Evolutionary conservation across 2,113 vertebrate genomes (phyloP).

Genomic region (Alouatta palliata): DNA sequence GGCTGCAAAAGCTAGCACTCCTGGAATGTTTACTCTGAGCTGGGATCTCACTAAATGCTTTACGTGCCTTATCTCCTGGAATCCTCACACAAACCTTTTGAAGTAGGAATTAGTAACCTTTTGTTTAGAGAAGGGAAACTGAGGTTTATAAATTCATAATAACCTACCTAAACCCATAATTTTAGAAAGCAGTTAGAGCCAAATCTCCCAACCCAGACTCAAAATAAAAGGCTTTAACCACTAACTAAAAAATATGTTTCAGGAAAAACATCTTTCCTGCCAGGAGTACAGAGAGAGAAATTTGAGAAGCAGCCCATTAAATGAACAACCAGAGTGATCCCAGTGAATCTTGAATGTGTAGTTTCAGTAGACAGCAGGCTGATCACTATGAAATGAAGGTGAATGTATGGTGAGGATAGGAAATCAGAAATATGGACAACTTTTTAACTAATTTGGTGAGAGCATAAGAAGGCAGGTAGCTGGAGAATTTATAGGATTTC

Average conservation of each 20-base stretch:
- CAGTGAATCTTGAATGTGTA: rapidly evolving
- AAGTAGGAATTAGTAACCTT: not conserved
- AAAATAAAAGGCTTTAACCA: not conserved
- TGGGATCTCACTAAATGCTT: not conserved
- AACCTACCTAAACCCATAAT: not conserved
- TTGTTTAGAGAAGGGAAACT: not conserved
- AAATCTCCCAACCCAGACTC: not conserved
- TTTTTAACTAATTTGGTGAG: not conserved
- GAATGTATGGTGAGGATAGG: no score
- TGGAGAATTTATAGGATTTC: not conserved
- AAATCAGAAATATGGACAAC: rapidly evolving
- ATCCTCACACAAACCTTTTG: not conserved
- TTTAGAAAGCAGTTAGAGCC: not conserved
- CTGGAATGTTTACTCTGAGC: not conserved
- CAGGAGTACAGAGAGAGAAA: not conserved
- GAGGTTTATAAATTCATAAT: not conserved
- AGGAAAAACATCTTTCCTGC: not conserved
- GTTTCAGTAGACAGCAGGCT: not conserved
- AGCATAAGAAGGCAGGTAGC: no score
- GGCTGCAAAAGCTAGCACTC: rapidly evolving
- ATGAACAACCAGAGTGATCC: not conserved
- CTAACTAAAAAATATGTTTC: not conserved
- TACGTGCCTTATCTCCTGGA: not conserved
- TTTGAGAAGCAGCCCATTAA: not conserved
- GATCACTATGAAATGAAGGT: not conserved